Base-by-base conservation (phyloP, 2,888 invertebrate genomes). In the Phortica magna region DNA sequence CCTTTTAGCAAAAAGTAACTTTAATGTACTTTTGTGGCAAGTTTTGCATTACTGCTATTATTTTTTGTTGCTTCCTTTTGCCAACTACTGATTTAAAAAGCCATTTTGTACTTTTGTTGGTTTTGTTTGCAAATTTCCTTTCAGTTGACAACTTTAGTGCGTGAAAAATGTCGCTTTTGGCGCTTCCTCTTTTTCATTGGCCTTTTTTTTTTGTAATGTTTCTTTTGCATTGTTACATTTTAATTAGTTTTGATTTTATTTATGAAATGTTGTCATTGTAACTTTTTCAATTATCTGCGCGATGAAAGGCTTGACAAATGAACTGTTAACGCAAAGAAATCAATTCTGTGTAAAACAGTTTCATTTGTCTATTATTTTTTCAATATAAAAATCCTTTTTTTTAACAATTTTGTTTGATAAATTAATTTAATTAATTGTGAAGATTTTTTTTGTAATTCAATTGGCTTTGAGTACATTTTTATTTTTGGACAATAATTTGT, bases 121-220 rank as follows among this genome's bases (percentile, higher is more conserved):
- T 59, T 59, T 59, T 59, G n/a, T 59, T 17, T 5, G 7, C 6
- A 59, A 4, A 59, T n/a, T 59, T 59, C 19, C 3, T 17, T 17
- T 59, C 19, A 19, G 59, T 59, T 22, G 61, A 61, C 67, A 67
- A 17, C 5, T 67, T 67, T 67, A 67, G 42, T 17, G 67, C 67
- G 67, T 67, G 42, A 67, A 67, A 64, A 67, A 42, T 67, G n/a
- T 67, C 48, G 67, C 67, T 67, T 17, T 67, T 67, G 67, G 42
- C 67, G n/a, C n/a, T 17, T 67, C 41, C 17, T 67, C 42, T 67
- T 67, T 42, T 64, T 9, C 9, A 19, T 17, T 19, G 22, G 22
- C 59, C 22, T 64, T 64, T 64, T 31, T 64, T 22, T 9, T n/a
- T 7, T 59, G 59, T 1, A 19, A n/a, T 59, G 5, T 10, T 59